Evolutionary conservation across 2,888 invertebrate genomes (phyloP).

Genomic region (Nudaria mundana): DNA sequence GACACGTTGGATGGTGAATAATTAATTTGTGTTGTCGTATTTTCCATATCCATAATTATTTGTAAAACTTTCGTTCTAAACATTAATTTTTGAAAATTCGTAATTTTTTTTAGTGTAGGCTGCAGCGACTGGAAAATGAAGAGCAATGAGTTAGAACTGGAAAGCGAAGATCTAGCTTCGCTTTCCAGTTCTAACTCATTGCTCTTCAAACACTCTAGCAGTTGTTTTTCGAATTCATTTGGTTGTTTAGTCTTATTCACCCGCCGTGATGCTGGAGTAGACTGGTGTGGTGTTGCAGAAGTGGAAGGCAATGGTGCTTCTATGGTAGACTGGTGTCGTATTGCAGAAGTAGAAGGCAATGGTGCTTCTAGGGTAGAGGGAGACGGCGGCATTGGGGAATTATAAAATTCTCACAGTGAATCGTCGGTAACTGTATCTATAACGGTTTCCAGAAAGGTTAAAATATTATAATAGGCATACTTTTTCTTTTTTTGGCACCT

Average conservation of each 20-base stretch:
- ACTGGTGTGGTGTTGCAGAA: not conserved
- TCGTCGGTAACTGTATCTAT: not conserved
- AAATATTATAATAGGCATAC: not conserved
- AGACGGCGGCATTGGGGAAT: not conserved
- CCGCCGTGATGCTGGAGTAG: not conserved
- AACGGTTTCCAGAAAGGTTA: not conserved
- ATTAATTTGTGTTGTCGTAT: slow-evolving; percentile 1
- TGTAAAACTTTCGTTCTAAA: not conserved
- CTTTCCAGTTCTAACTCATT: not conserved
- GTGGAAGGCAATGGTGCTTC: not conserved
- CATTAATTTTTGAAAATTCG: not conserved
- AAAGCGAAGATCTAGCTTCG: not conserved
- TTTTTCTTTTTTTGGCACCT: slow-evolving; percentile 1
- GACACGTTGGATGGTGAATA: not conserved
- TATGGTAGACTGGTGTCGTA: no score
- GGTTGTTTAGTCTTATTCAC: not conserved
- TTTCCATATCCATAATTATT: not conserved
- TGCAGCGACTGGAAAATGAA: slow-evolving; percentile 1
- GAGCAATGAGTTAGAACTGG: no score
- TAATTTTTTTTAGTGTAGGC: not conserved
- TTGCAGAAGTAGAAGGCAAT: no score
- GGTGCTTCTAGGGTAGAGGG: not conserved
- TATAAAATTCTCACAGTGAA: no score
- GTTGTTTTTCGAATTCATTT: not conserved
- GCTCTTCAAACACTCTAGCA: not conserved